A percentile compares a stretch with the other conserved stretches of the same genome.
phyloP scores from a whole-genome alignment of 2,797 vertebrate species.

The Takifugu rubripes region DNA sequence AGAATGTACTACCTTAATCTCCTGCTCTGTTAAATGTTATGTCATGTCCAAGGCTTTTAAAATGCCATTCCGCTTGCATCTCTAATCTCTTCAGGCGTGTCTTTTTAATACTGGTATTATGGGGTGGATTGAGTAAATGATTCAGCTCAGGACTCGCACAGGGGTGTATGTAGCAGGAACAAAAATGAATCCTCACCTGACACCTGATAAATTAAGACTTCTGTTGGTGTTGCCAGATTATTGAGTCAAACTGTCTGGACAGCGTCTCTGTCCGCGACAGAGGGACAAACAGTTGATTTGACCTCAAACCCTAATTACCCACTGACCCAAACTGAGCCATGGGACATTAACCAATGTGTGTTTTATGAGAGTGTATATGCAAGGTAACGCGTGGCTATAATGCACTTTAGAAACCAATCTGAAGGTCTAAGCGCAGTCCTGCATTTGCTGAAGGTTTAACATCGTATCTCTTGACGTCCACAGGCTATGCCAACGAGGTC shows the following conservation, averaged over 20 bases:
- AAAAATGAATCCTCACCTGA: too few species aligned
- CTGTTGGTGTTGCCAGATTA: too few species aligned
- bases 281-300: too few species aligned
- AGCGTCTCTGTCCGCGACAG: too few species aligned
- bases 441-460: constrained; percentile 5
- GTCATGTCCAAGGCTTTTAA: not conserved
- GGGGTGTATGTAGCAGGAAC: too few species aligned
- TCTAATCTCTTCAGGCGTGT: not conserved
- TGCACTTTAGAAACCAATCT: not conserved
- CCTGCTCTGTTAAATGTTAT: not conserved
- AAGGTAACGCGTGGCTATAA: not conserved
- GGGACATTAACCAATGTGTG: not conserved
- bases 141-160: too few species aligned
- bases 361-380: not conserved
- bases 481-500: constrained; percentile 96
- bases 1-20: not conserved
- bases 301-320: too few species aligned
- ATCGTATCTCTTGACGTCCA: constrained; percentile 9
- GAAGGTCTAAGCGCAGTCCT: not conserved
- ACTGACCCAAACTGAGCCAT: too few species aligned
- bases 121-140: too few species aligned
- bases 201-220: too few species aligned
- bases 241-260: too few species aligned
- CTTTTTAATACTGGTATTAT: too few species aligned
- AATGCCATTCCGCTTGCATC: not conserved